Conservation (phyloP, 2,888 invertebrate genomes). For the Nomada hirtipes region DNA sequence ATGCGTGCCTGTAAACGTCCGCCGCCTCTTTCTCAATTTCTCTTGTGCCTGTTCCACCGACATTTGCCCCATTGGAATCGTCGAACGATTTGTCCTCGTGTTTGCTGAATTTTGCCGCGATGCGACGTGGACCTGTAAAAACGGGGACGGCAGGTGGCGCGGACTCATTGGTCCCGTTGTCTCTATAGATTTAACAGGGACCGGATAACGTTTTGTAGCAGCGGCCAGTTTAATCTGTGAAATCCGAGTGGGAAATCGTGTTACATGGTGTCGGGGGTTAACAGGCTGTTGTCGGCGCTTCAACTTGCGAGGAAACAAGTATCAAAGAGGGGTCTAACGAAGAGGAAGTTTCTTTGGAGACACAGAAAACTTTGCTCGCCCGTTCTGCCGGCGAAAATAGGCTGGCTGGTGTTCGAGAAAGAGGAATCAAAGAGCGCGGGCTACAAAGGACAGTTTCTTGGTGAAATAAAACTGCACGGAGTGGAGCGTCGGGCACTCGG, state of each 20-base stretch:
- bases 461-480: constrained; percentile 4
- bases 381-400: constrained; percentile 28
- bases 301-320: not conserved
- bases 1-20: constrained; percentile 28
- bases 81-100: not conserved
- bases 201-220: not conserved
- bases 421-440: constrained; percentile 5
- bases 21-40: not conserved
- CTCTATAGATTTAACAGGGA: not conserved
- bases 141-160: not conserved
- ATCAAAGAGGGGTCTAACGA: constrained; percentile 16
- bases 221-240: not conserved
- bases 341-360: not conserved
- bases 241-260: not conserved
- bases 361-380: not conserved
- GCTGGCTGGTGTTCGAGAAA: constrained; percentile 14
- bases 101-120: constrained; percentile 3
- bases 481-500: not conserved
- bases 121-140: not conserved
- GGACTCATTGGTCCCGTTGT: not conserved
- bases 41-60: too few relatives aligned
- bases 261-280: not conserved
- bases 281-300: not conserved
- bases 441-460: constrained; percentile 10
- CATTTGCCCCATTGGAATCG: constrained; percentile 1